Evolutionary conservation across 2,113 vertebrate species (phyloP), one percentile per base, ranked within the genome.

Genomic region (Peromyscus maniculatus): DNA sequence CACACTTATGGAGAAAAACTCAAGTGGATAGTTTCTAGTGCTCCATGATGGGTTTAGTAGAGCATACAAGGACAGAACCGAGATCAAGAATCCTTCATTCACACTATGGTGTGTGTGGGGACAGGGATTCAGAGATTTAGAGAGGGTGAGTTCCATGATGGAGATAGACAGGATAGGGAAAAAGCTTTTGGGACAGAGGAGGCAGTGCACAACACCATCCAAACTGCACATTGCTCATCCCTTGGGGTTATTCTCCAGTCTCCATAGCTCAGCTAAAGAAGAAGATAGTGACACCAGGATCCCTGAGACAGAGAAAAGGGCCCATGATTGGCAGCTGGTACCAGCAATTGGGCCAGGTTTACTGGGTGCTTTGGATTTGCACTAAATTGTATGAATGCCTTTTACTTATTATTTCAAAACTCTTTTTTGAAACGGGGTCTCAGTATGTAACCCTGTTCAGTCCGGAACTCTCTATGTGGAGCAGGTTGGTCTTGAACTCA

Each of bases 161-260:
- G 26, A 36, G 3, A 17, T 19, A 95, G 69, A 79, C 4, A 93
- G 43, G 19, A 79, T 49, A 52, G 55, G 19, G 12, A 74, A 93
- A 91, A 72, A 92, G 83, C 31, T 79, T 88, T 17, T 67, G 12
- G 91, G 55, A 66, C 13, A 80, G 59, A 46, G 49, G 59, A 83
- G 64, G 91, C 6, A 62, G 43, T 46, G 28, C 43, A 49, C 46
- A 91, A 26, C 90, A 15, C 72, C 5, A 36, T 31, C 36, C 15
- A 75, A 49, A n/a, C 19, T 88, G 46, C 88, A 74, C 21, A 64
- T n/a, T n/a, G 49, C 49, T 71, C 43, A 69, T 28, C 91, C 49
- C 12, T 93, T n/a, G 22, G 46, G 49, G 22, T 26, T 4, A 57
- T 17, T 80, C 55, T 36, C 52, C 2, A 33, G 64, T 31, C 33